Evolutionary conservation across 2,888 invertebrate species (phyloP), one percentile per base, ranked within the genome.

Genomic region (Phragmatobia fuliginosa): DNA sequence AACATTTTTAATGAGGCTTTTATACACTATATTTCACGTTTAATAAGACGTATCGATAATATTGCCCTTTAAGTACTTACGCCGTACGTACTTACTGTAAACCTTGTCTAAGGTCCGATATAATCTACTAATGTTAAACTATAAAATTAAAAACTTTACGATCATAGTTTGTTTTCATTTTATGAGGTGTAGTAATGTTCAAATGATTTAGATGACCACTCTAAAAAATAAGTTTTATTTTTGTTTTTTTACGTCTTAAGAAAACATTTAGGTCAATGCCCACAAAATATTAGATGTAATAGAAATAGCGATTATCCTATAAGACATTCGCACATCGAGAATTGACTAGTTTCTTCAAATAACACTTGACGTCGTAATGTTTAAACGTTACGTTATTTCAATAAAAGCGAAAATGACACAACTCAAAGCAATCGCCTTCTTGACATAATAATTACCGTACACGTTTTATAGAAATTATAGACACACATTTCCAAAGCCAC

Each of bases 381-480:
- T 59, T 31, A 33, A 56, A 32, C 18, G 60, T 63, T 58, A 68
- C 58, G 62, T 25, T 41, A 68, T 32, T 58, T 45, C 64, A 68
- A 56, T 62, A 61, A 67, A 56, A 56, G 56, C 32, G n/a, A 60
- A 59, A 63, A 62, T 67, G 70, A 63, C 64, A 67, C 28, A 61
- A 68, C 32, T 28, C 33, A 67, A 56, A 16, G 52, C 61, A 56
- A 71, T 66, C 52, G 45, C 62, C 64, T 62, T 49, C 62, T 28
- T 49, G 31, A 36, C 52, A 59, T 63, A 67, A 56, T 28, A 71
- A 67, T 73, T 61, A 64, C 72, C 64, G 62, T 72, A 72, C 67
- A 73, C 72, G 75, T 78, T 77, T 74, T 71, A 77, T 74, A 74
- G 45, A 79, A 75, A 73, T 70, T 71, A 65, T 68, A n/a, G n/a